phyloP scores from a whole-genome alignment of 2,113 vertebrate species.

The Macaca nemestrina region DNA sequence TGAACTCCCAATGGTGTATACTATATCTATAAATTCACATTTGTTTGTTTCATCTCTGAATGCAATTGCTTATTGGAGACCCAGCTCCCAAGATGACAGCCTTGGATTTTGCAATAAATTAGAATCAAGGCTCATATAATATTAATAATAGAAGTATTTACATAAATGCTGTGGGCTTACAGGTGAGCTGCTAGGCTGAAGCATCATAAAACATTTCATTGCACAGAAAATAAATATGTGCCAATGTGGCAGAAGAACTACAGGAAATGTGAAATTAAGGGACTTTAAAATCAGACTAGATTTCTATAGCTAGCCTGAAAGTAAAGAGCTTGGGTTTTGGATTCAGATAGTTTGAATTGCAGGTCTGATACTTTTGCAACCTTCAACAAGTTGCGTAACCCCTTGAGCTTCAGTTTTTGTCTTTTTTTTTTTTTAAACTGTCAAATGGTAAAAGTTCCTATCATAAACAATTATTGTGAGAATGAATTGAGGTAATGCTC shows the following conservation, averaged over 20 bases:
- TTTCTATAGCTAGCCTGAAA: not conserved
- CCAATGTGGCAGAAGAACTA: not conserved
- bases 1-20: rapidly evolving
- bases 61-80: not conserved
- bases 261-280: not conserved
- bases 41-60: not conserved
- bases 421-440: not conserved
- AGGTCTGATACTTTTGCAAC: not conserved
- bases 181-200: not conserved
- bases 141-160: not conserved
- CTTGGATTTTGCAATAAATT: constrained; percentile 1
- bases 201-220: constrained; percentile 20
- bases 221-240: not conserved
- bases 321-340: not conserved
- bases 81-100: not conserved
- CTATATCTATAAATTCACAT: not conserved
- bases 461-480: not conserved
- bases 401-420: not conserved
- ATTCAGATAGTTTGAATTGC: not conserved
- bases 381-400: not conserved
- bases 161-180: not conserved
- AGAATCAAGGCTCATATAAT: not conserved
- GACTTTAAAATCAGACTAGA: not conserved
- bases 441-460: not conserved
- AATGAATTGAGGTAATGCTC: not conserved